phyloP scores from a whole-genome alignment of 2,888 invertebrate species.

The Ypsolopha sequella region DNA sequence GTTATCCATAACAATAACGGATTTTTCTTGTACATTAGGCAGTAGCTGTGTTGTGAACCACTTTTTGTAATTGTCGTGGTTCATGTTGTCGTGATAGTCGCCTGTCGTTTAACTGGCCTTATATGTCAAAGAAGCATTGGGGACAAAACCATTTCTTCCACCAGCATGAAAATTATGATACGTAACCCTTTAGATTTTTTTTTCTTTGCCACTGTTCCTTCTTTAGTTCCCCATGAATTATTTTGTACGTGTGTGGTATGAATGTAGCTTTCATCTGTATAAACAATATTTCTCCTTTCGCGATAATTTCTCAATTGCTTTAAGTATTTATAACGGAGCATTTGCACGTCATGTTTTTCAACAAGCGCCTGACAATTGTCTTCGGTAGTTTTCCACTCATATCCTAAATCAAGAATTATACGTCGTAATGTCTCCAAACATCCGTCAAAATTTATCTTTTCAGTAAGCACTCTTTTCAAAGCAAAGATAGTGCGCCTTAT shows the following conservation, averaged over 20 bases:
- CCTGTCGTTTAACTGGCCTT: too few species aligned
- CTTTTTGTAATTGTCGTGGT: too few species aligned
- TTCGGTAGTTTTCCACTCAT: conserved; percentile 4
- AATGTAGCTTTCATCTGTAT: conserved; percentile 2
- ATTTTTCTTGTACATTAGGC: too few species aligned
- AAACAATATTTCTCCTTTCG: not conserved
- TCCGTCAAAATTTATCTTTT: conserved; percentile 1
- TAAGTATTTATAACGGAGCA: not conserved
- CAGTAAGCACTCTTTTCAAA: not conserved
- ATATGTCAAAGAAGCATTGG: not conserved
- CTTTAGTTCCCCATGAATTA: not conserved
- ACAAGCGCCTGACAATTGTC: conserved; percentile 4
- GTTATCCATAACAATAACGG: too few species aligned
- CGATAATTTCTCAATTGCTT: not conserved
- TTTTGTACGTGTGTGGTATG: not conserved
- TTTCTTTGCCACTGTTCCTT: not conserved
- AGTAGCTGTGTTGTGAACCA: too few species aligned
- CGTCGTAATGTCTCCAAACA: not conserved
- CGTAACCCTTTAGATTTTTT: not conserved
- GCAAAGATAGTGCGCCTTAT: conserved; percentile 4
- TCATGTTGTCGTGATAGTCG: too few species aligned
- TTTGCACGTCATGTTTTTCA: conserved; percentile 4
- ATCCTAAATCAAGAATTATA: conserved; percentile 3
- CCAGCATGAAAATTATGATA: not conserved
- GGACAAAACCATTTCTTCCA: not conserved